Evolutionary conservation across 2,888 invertebrate species (phyloP).

Genomic region (Pyralis farinalis): DNA sequence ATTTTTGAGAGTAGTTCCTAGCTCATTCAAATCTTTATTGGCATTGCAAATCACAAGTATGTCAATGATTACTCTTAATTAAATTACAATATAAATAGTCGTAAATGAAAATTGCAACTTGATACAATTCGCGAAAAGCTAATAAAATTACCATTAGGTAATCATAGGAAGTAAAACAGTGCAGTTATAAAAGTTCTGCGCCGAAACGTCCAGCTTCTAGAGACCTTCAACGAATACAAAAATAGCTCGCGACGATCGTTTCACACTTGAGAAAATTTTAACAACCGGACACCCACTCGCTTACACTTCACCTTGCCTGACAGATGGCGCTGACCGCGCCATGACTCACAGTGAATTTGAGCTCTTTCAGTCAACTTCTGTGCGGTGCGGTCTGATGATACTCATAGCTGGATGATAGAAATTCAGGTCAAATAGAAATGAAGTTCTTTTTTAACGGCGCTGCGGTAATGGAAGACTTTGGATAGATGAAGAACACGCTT

Average conservation of each 20-base stretch:
- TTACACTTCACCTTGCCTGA: conserved; percentile 73
- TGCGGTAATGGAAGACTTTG: too few species aligned
- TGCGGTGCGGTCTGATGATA: conserved; percentile 7
- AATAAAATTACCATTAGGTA: conserved; percentile 47
- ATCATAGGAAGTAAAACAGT: conserved; percentile 51
- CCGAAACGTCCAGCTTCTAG: conserved; percentile 45
- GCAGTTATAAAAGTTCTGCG: conserved; percentile 56
- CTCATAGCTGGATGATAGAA: too few species aligned
- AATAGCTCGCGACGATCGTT: conserved; percentile 74
- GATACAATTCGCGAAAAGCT: too few species aligned
- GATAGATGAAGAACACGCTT: too few species aligned
- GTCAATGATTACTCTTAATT: too few species aligned
- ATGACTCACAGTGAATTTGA: conserved; percentile 46
- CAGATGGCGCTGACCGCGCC: conserved; percentile 72
- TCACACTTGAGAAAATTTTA: conserved; percentile 72
- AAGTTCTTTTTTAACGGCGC: too few species aligned
- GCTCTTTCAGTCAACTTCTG: conserved; percentile 16
- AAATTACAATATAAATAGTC: too few species aligned
- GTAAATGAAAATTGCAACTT: too few species aligned
- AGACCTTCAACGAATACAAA: conserved; percentile 69
- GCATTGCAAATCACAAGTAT: too few species aligned
- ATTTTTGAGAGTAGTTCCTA: too few species aligned
- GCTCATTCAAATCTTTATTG: too few species aligned
- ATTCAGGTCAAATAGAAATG: too few species aligned
- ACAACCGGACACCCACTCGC: conserved; percentile 69